These are phyloP conservation scores for Athripsodes cinereus DNA, from an alignment of 2,888 invertebrate species.

Conservation along the genomic window DNA sequence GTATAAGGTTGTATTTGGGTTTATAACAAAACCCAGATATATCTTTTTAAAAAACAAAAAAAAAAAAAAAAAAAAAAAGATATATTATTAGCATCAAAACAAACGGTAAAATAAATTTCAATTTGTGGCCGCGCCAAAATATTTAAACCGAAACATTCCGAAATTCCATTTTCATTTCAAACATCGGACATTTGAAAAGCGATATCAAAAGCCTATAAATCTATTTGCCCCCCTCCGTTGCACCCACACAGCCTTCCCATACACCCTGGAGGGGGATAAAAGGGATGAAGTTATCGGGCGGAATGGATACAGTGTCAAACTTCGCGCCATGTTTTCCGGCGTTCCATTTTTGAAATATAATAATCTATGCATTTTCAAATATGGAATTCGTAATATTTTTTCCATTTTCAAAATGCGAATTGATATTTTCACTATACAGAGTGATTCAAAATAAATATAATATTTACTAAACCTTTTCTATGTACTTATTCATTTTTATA, in stretches of 20 bases:
- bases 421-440: too few species aligned
- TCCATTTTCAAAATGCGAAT: neutral
- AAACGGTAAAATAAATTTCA: neutral
- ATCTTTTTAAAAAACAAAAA: too few species aligned
- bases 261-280: neutral
- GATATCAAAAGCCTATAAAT: constrained; percentile 26
- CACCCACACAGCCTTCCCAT: neutral
- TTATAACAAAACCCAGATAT: too few species aligned
- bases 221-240: constrained; percentile 17
- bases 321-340: constrained; percentile 1
- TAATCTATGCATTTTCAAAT: neutral
- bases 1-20: too few species aligned
- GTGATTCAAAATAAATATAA: too few species aligned
- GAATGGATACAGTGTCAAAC: neutral
- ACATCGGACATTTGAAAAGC: constrained; percentile 13
- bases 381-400: neutral
- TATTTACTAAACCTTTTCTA: too few species aligned
- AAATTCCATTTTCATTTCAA: constrained; percentile 16
- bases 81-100: too few species aligned
- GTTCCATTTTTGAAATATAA: constrained; percentile 14
- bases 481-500: too few species aligned
- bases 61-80: too few species aligned
- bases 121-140: neutral
- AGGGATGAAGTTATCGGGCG: neutral
- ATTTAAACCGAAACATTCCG: constrained; percentile 1